These are phyloP conservation scores for Siderastrea radians DNA, from an alignment of 92 coral and sea anemone genomes.

Conservation along the genomic window DNA sequence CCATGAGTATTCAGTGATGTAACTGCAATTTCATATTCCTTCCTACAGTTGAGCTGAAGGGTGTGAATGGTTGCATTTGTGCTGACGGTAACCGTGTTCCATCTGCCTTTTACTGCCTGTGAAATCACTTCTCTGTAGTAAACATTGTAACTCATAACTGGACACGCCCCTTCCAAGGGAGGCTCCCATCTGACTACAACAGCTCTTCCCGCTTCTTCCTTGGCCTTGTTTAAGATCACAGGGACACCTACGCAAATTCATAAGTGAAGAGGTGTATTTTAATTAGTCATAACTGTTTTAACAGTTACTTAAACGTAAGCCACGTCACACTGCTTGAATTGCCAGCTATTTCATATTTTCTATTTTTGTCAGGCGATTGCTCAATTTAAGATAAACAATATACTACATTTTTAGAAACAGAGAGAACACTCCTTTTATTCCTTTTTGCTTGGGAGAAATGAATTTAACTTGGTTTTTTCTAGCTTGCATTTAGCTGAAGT, in stretches of 20 bases:
- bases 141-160: slow-evolving; percentile 13
- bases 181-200: slow-evolving; percentile 28
- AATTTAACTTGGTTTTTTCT: too few species aligned
- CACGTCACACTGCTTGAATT: too few species aligned
- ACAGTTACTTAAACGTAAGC: too few species aligned
- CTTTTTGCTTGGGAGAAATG: too few species aligned
- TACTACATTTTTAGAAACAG: too few species aligned
- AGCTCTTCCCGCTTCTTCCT: not conserved
- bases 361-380: too few species aligned
- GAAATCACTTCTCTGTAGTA: slow-evolving; percentile 29
- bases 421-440: too few species aligned
- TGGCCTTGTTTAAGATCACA: not conserved
- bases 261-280: too few species aligned
- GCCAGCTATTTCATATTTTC: too few species aligned
- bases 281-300: too few species aligned
- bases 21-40: slow-evolving; percentile 8
- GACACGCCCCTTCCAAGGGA: slow-evolving; percentile 5
- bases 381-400: too few species aligned
- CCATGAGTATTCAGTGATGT: not conserved
- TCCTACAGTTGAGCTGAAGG: slow-evolving; percentile 6
- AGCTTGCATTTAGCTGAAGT: too few species aligned
- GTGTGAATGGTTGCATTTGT: not conserved
- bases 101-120: not conserved
- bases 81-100: slow-evolving; percentile 3
- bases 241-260: slow-evolving; percentile 2